Conservation (phyloP, 2,888 invertebrate genomes). For the Drosophila mettleri region DNA sequence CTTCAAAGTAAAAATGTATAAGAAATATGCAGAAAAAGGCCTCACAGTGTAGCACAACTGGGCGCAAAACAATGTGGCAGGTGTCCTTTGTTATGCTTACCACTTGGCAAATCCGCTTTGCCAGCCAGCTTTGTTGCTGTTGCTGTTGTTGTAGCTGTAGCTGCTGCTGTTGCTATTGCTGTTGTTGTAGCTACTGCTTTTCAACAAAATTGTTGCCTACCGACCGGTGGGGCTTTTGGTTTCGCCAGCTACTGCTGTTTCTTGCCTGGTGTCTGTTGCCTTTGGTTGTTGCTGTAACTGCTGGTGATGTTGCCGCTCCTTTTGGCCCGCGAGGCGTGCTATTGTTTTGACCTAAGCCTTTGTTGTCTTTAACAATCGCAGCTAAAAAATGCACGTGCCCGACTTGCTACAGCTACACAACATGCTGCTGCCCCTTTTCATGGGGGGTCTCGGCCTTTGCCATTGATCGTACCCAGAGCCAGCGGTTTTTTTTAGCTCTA, state of each 20-base stretch:
- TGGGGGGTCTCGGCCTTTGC: constrained; percentile 22
- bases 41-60: constrained; percentile 39
- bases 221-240: constrained; percentile 50
- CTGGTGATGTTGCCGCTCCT: constrained; percentile 31
- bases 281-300: constrained; percentile 32
- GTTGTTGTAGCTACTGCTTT: constrained; percentile 25
- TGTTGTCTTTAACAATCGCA: constrained; percentile 65
- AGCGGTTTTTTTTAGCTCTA: constrained; percentile 16
- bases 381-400: constrained; percentile 56
- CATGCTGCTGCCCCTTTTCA: constrained; percentile 21
- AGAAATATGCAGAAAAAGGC: constrained; percentile 73
- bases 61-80: constrained; percentile 67
- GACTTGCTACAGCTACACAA: constrained; percentile 39
- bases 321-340: constrained; percentile 40
- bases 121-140: constrained; percentile 29
- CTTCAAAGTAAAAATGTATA: constrained; percentile 75
- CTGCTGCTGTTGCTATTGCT: constrained; percentile 11
- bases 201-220: constrained; percentile 59
- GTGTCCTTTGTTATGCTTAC: constrained; percentile 81
- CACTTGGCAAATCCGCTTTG: constrained; percentile 79
- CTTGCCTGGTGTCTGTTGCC: constrained; percentile 48
- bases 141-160: constrained; percentile 11
- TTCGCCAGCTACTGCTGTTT: constrained; percentile 21
- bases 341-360: constrained; percentile 62
- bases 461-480: constrained; percentile 36